A percentile compares a stretch with the other conserved stretches of the same genome.
Conservation (phyloP, 2,888 invertebrate genomes). For the Ischnura elegans region DNA sequence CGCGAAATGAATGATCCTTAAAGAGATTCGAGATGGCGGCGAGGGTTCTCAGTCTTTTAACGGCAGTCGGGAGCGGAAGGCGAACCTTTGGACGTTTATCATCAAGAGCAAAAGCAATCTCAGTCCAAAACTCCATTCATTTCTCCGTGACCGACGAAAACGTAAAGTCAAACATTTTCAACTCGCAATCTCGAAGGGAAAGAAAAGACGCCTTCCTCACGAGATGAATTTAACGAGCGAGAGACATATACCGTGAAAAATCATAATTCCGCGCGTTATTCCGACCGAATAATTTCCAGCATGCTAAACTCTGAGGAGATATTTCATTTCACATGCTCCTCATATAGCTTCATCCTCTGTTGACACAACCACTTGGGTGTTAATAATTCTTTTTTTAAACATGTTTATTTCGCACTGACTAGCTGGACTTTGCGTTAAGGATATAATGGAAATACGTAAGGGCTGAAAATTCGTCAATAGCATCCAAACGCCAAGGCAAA, state of each 20-base stretch:
- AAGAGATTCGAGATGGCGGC: neutral
- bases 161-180: neutral
- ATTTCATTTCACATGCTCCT: neutral
- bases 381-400: too few relatives aligned
- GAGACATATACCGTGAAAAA: too few relatives aligned
- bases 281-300: neutral
- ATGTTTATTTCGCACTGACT: too few relatives aligned
- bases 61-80: neutral
- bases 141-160: neutral
- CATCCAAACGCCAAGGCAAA: too few relatives aligned
- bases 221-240: neutral
- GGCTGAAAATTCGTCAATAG: too few relatives aligned
- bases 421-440: too few relatives aligned
- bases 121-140: neutral
- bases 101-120: neutral
- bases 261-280: neutral
- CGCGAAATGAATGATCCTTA: neutral
- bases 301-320: neutral
- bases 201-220: neutral
- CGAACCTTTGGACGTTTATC: neutral
- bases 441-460: too few relatives aligned
- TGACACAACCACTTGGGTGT: neutral
- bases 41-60: conserved; percentile 8
- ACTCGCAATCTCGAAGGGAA: neutral
- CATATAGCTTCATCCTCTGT: neutral